Conservation (phyloP, 1,140 invertebrate genomes). For the Caenorhabditis brenneri region DNA sequence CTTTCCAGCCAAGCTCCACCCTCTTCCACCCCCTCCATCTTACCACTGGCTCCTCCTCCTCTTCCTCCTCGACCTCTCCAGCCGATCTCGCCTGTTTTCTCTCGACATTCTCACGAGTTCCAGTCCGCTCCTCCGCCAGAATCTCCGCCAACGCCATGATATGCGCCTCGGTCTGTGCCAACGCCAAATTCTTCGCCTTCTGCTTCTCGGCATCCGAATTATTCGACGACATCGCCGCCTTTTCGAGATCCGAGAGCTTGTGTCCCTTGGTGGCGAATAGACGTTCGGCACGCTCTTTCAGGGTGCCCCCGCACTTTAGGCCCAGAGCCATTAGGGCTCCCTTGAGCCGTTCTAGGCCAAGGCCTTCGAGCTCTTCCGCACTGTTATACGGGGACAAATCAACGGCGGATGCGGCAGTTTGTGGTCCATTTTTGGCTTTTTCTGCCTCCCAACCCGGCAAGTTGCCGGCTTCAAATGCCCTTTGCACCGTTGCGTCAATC, state of each 20-base stretch:
- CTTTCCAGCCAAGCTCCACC: neutral
- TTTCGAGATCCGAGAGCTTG: slow-evolving; percentile 85
- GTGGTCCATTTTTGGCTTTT: neutral
- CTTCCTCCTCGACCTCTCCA: slow-evolving; percentile 88
- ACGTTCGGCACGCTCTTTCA: slow-evolving; percentile 93
- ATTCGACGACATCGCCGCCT: slow-evolving; percentile 75
- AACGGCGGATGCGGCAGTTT: slow-evolving; percentile 71
- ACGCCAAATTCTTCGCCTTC: slow-evolving; percentile 73
- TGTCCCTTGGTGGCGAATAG: slow-evolving; percentile 94
- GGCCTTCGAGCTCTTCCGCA: slow-evolving; percentile 90
- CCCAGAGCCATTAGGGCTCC: slow-evolving; percentile 95
- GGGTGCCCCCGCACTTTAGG: slow-evolving; percentile 92
- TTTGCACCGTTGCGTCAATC: slow-evolving; percentile 41
- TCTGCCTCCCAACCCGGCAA: slow-evolving; percentile 43
- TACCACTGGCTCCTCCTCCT: slow-evolving; percentile 63
- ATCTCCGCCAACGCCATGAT: slow-evolving; percentile 58
- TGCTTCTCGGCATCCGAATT: slow-evolving; percentile 74
- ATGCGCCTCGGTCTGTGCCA: slow-evolving; percentile 62
- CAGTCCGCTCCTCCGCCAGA: slow-evolving; percentile 78
- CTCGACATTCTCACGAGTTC: slow-evolving; percentile 97
- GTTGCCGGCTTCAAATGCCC: slow-evolving; percentile 49
- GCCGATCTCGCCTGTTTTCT: slow-evolving; percentile 94
- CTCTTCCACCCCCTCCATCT: neutral
- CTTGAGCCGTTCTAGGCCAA: slow-evolving; percentile 94
- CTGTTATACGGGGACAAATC: slow-evolving; percentile 92